A percentile compares a stretch with the other conserved stretches of the same genome.
These are phyloP conservation scores for Macrophya annulata DNA, from an alignment of 2,888 invertebrate genomes.

Conservation along the genomic window DNA sequence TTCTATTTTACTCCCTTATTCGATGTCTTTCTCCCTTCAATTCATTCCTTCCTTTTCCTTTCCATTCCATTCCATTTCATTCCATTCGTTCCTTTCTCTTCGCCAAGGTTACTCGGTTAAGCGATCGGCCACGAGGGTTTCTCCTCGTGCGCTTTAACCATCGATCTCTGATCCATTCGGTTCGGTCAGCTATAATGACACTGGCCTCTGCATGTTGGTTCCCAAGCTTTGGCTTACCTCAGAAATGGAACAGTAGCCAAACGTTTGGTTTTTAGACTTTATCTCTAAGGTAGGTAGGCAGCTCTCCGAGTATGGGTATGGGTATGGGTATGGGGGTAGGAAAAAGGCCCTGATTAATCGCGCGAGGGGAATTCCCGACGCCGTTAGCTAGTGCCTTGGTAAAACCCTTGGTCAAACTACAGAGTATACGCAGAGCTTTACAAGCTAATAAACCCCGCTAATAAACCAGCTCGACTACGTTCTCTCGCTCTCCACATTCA, in stretches of 20 bases:
- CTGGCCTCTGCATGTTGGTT: neutral
- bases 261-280: conserved; percentile 2
- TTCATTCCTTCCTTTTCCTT: neutral
- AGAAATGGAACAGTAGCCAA: neutral
- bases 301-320: neutral
- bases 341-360: conserved; percentile 44
- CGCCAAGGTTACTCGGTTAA: conserved; percentile 46
- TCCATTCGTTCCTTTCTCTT: neutral
- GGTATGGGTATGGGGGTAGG: neutral
- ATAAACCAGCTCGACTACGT: conserved; percentile 20
- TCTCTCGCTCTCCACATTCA: neutral
- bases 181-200: conserved; percentile 31
- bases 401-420: conserved; percentile 24
- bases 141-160: conserved; percentile 7
- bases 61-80: neutral
- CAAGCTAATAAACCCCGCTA: conserved; percentile 45
- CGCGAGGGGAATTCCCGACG: conserved; percentile 32
- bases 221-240: neutral
- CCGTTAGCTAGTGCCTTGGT: conserved; percentile 19
- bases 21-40: neutral
- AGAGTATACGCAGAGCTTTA: conserved; percentile 26
- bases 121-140: conserved; percentile 35
- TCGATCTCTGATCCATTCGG: conserved; percentile 40
- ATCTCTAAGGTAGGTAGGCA: neutral
- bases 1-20: too few species aligned